Percentiles rank a stretch among this genome's conserved stretches.
Conservation (phyloP, 2,113 vertebrate genomes). For the Oophaga pumilio region DNA sequence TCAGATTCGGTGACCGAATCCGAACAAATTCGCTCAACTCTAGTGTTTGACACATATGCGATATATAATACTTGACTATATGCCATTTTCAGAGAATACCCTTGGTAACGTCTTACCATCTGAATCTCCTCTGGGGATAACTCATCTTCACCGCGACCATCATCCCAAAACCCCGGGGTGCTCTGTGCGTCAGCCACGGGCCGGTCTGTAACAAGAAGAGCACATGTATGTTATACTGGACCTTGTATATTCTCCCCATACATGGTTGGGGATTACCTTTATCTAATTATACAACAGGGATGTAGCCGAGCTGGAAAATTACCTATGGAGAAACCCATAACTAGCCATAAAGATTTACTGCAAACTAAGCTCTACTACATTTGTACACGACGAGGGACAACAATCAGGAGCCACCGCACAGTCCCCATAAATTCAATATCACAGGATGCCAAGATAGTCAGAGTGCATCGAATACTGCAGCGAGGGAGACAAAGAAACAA, state of each 20-base stretch:
- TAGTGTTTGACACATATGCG: too few relatives aligned
- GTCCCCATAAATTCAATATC: neutral
- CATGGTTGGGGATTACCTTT: neutral
- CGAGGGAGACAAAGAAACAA: too few relatives aligned
- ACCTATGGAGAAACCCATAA: neutral
- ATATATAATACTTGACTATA: neutral
- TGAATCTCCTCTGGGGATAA: constrained; percentile 96
- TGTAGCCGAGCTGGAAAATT: neutral
- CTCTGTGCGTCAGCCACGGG: constrained; percentile 68
- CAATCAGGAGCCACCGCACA: too few relatives aligned
- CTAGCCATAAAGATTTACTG: neutral
- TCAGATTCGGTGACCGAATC: too few relatives aligned
- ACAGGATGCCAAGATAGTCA: too few relatives aligned
- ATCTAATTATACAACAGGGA: neutral
- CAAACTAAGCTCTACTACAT: neutral
- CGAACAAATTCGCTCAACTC: too few relatives aligned
- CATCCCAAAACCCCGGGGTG: constrained; percentile 79
- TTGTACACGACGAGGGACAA: neutral
- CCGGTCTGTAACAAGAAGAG: constrained; percentile 73
- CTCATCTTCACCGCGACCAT: constrained; percentile 84
- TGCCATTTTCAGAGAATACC: neutral
- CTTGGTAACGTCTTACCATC: constrained; percentile 76
- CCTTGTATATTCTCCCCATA: neutral
- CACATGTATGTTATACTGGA: neutral
- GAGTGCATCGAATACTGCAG: too few relatives aligned